Base-by-base conservation (phyloP, 2,888 invertebrate species). In the Phyto melanocephala region DNA sequence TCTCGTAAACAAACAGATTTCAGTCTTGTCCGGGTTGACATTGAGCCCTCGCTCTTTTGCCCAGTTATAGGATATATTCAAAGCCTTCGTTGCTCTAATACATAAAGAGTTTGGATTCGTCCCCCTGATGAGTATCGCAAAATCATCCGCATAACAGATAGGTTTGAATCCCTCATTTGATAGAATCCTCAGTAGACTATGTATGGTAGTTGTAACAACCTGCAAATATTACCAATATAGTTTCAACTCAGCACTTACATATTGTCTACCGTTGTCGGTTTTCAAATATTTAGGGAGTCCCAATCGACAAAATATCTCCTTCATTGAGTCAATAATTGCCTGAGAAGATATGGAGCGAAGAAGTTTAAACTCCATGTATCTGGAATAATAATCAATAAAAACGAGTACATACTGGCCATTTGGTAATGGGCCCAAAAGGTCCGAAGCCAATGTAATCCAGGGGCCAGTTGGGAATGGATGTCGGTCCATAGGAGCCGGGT, bases 211-310 rank as follows among this genome's bases (percentile, higher is more conserved):
- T n/a, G n/a, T n/a, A n/a, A n/a, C n/a, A n/a, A n/a, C n/a, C n/a
- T n/a, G n/a, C n/a, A n/a, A n/a, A n/a, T n/a, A n/a, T n/a, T n/a
- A n/a, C n/a, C 76, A 81, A 52, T 75, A 81, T 7, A 2, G 28
- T 15, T 74, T 84, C 54, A 84, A 85, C 63, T 84, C 79, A 17
- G 79, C 60, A 20, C 81, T 84, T 37, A 68, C 50, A 40, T 78
- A 80, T 79, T 85, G 80, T 24, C 70, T 72, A 2, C 81, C 80
- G 63, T 76, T 85, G 76, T 84, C 84, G 11, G 82, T 72, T 40
- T 71, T 83, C 11, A 84, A 37, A 17, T 75, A 79, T 40, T 75
- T 67, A 20, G 83, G 80, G 47, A 60, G 63, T 2, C 70, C 77
- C 10, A 77, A 42, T 71, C 74, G 62, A 10, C 52, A 75, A 35